These are phyloP conservation scores for Sarcophaga subvicina DNA, from an alignment of 2,888 invertebrate genomes.

Conservation along the genomic window DNA sequence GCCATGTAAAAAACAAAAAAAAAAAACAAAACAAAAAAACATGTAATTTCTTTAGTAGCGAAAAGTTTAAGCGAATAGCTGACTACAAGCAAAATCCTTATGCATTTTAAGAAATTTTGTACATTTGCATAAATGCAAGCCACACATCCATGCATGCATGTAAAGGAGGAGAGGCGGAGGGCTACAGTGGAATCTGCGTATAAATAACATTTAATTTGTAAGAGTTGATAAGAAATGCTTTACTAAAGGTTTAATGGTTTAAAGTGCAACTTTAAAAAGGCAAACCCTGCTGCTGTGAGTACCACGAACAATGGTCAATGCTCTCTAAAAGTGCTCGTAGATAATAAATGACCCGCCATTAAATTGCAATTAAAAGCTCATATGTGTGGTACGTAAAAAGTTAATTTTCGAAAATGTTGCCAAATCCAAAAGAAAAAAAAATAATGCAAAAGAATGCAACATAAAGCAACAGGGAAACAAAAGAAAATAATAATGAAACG, in stretches of 20 bases:
- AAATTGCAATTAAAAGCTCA: conserved; percentile 81
- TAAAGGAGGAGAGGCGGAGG: no score
- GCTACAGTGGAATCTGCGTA: neutral
- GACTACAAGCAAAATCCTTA: neutral
- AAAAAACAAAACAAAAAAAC: neutral
- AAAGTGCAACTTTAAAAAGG: conserved; percentile 34
- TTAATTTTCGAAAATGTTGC: conserved; percentile 62
- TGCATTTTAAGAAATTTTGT: conserved; percentile 5
- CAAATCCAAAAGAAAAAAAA: conserved; percentile 43
- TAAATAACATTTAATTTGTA: conserved; percentile 22
- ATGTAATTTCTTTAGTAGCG: neutral
- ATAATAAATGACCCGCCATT: conserved; percentile 80
- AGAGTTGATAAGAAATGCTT: neutral
- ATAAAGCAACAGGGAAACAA: conserved; percentile 16
- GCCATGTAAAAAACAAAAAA: conserved; percentile 3
- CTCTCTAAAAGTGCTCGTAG: conserved; percentile 70
- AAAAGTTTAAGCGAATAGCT: neutral
- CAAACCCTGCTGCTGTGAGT: neutral
- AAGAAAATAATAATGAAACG: conserved; percentile 40
- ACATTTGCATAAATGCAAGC: conserved; percentile 1
- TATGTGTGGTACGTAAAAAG: conserved; percentile 74
- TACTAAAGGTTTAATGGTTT: neutral
- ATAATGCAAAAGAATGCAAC: conserved; percentile 26
- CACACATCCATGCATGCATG: conserved; percentile 10
- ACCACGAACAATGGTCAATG: neutral